A percentile compares a stretch with the other conserved stretches of the same genome.
Evolutionary conservation across 37 sponge, comb jelly and placozoan species (phyloP).

Genomic region (Oscarella lobularis): DNA sequence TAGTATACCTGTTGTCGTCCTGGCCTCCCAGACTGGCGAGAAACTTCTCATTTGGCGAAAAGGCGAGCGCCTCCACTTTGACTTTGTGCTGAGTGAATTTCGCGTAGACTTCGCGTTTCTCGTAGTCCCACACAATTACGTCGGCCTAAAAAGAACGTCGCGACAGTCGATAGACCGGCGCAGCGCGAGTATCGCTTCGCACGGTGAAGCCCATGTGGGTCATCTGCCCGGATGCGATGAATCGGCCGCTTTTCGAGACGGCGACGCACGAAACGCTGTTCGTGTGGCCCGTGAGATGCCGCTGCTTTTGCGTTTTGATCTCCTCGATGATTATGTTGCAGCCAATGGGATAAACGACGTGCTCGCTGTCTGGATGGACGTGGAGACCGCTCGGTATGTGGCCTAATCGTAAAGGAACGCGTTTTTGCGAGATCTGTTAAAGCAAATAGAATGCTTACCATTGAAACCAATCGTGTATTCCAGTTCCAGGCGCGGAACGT

Average conservation of each 20-base stretch:
- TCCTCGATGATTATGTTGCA: conserved; percentile 73
- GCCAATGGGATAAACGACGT: conserved; percentile 83
- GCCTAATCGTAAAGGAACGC: conserved; percentile 38
- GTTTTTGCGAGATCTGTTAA: too few relatives aligned
- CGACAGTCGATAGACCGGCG: background rate
- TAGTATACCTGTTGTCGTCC: conserved; percentile 69
- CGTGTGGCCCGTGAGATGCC: conserved; percentile 79
- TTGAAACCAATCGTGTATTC: background rate
- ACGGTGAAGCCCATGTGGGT: conserved; percentile 98
- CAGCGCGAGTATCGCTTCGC: background rate
- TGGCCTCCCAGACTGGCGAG: conserved; percentile 88
- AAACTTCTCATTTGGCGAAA: conserved; percentile 87
- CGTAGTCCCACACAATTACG: conserved; percentile 89
- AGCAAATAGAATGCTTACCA: background rate
- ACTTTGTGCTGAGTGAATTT: conserved; percentile 86
- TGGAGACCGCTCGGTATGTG: conserved; percentile 57
- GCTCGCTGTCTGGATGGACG: conserved; percentile 77
- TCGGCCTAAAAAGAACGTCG: conserved; percentile 45
- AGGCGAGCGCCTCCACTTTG: conserved; percentile 85
- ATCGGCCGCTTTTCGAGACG: conserved; percentile 61
- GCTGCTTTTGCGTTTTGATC: conserved; percentile 49
- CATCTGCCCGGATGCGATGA: conserved; percentile 80
- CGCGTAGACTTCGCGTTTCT: conserved; percentile 29
- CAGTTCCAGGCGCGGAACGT: background rate
- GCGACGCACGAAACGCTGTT: conserved; percentile 80